Evolutionary conservation across 2,113 vertebrate species (phyloP).

Genomic region (Crotophaga sulcirostris): DNA sequence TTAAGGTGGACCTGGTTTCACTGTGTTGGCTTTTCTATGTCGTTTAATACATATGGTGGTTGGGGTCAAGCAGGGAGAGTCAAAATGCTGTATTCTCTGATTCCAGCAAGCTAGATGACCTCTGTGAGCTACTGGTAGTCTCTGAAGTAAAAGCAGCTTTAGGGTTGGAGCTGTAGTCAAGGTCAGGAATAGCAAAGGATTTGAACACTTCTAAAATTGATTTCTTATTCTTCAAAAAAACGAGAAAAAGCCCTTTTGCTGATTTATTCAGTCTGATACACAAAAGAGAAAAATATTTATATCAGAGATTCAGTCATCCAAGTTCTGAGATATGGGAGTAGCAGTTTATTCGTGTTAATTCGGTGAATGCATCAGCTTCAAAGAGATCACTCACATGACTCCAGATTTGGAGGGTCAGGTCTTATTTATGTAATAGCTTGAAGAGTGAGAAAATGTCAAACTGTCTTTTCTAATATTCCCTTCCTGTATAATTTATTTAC

Average conservation of each 20-base stretch:
- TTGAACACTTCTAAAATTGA: not conserved
- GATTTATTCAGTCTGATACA: not conserved
- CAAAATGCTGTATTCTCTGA: not conserved
- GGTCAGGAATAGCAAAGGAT: not conserved
- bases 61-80: not conserved
- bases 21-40: not conserved
- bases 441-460: slow-evolving; percentile 19
- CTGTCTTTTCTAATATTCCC: slow-evolving; percentile 34
- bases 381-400: not conserved
- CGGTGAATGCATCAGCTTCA: not conserved
- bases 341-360: slow-evolving; percentile 4
- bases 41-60: not conserved
- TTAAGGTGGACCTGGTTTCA: not conserved
- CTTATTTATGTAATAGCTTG: slow-evolving; percentile 33
- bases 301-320: not conserved
- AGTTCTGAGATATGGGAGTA: not conserved
- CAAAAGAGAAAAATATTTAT: slow-evolving; percentile 24
- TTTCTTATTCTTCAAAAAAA: not conserved
- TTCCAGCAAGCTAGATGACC: not conserved
- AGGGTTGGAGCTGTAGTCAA: not conserved
- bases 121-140: not conserved
- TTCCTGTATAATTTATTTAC: slow-evolving; percentile 41
- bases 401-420: slow-evolving; percentile 8
- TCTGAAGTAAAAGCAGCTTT: not conserved
- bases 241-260: not conserved